Evolutionary conservation across 23 tunicate species (phyloP).

Genomic region (Styela clava): DNA sequence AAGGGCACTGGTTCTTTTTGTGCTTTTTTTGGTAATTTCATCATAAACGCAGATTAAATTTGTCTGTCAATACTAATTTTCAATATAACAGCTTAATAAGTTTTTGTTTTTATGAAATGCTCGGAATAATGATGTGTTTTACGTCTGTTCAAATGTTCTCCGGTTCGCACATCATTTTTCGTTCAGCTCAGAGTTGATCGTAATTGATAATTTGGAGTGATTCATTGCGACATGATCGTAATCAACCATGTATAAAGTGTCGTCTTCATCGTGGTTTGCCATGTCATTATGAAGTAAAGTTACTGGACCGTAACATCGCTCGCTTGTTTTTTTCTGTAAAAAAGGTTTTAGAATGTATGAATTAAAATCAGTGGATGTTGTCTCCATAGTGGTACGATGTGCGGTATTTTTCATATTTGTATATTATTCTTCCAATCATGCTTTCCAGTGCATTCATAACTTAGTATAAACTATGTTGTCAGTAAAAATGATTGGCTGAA

Average conservation of each 20-base stretch:
- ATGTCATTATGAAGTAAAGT: background rate
- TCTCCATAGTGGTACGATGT: background rate
- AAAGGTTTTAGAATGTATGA: background rate
- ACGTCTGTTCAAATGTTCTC: no score
- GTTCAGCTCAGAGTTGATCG: background rate
- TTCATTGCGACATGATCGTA: conserved; percentile 59
- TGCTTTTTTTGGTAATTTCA: no score
- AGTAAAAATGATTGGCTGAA: no score
- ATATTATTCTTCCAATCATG: no score
- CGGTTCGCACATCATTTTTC: conserved; percentile 1
- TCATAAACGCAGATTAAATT: no score
- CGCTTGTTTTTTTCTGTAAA: background rate
- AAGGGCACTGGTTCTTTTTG: no score
- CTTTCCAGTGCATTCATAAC: no score
- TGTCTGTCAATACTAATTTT: no score
- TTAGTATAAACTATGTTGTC: no score
- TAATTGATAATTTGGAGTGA: conserved; percentile 22
- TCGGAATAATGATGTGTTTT: no score
- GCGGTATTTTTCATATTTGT: background rate
- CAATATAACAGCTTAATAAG: no score
- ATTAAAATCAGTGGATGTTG: background rate
- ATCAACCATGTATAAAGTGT: conserved; percentile 76
- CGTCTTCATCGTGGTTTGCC: conserved; percentile 19
- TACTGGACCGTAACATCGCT: conserved; percentile 22
- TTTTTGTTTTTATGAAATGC: no score